phyloP scores from a whole-genome alignment of 2,797 vertebrate genomes.

The Cuculus canorus region DNA sequence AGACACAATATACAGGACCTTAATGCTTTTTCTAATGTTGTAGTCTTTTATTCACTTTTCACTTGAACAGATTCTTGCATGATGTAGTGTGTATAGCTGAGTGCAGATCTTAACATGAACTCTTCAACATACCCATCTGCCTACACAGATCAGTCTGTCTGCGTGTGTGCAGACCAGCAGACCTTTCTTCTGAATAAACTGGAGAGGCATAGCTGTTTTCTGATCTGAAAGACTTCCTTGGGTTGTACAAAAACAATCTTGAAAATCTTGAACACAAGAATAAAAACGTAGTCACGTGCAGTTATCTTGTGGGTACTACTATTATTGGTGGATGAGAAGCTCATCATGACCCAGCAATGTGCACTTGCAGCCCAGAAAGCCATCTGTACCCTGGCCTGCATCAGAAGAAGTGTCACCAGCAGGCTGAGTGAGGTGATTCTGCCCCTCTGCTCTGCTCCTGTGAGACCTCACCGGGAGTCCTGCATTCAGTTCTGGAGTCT shows the following conservation, averaged over 20 bases:
- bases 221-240: neutral
- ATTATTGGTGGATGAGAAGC: no score
- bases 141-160: accelerated
- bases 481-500: no score
- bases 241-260: accelerated
- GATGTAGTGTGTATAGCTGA: neutral
- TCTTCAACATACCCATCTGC: neutral
- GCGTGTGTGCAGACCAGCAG: accelerated
- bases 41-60: neutral
- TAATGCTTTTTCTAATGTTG: neutral
- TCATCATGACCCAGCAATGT: no score
- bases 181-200: neutral
- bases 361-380: no score
- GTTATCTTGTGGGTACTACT: neutral
- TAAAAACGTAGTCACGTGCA: accelerated
- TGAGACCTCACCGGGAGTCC: no score
- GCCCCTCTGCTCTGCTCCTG: no score
- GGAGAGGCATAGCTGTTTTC: neutral
- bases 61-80: neutral
- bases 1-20: neutral
- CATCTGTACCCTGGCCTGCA: no score
- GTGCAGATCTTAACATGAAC: neutral
- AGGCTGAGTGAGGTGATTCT: no score
- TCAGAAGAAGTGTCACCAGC: no score
- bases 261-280: neutral